Evolutionary conservation across 2,113 vertebrate genomes (phyloP).

Genomic region (Archilochus colubris): DNA sequence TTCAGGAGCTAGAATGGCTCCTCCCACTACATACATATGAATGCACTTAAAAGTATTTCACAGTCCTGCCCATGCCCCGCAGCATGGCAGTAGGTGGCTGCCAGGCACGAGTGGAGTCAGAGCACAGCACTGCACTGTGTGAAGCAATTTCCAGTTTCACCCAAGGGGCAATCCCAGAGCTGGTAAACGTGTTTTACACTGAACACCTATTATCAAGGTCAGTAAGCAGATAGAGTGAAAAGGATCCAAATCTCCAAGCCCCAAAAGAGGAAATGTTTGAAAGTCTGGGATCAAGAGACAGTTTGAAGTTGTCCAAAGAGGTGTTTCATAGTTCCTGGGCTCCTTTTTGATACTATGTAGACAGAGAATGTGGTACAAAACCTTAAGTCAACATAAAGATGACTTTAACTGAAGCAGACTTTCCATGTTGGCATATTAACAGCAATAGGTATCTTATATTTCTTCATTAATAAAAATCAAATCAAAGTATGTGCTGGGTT

Average conservation of each 20-base stretch:
- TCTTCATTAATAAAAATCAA: background rate
- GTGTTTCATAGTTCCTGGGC: background rate
- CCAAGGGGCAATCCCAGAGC: background rate
- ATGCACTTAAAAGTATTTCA: background rate
- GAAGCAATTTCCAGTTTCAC: background rate
- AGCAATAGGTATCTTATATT: background rate
- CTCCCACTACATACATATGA: no score
- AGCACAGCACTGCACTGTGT: background rate
- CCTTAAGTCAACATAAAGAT: background rate
- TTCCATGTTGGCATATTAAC: background rate
- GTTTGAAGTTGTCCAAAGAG: background rate
- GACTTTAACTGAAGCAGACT: background rate
- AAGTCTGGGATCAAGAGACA: background rate
- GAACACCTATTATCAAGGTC: background rate
- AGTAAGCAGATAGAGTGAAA: background rate
- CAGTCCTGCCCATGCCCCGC: background rate
- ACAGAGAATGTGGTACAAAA: rapidly evolving
- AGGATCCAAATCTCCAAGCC: background rate
- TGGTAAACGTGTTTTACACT: background rate
- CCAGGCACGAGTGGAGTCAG: background rate
- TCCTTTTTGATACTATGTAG: rapidly evolving
- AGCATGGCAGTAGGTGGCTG: background rate
- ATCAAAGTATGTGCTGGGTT: background rate
- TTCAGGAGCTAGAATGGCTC: no score
- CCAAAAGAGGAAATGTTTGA: background rate